Conservation (phyloP, 1,140 invertebrate species). For the Mercenaria mercenaria region DNA sequence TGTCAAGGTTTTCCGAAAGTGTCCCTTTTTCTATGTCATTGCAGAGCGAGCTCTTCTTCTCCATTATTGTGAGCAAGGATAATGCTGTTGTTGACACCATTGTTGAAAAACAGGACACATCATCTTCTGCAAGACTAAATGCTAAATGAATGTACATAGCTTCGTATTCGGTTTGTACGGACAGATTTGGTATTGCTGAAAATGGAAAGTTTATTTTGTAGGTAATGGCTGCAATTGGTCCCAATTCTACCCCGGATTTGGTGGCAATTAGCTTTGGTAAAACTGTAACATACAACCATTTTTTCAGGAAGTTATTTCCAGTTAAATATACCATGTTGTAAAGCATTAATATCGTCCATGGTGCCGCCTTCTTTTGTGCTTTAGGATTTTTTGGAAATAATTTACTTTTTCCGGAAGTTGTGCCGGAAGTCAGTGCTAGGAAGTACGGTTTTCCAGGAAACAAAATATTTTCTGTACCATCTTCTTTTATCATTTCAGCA, state of each 20-base stretch:
- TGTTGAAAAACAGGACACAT: conserved; percentile 63
- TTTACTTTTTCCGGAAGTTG: conserved; percentile 57
- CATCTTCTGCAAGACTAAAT: conserved; percentile 52
- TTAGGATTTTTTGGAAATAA: conserved; percentile 42
- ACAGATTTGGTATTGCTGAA: not conserved
- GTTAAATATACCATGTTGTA: not conserved
- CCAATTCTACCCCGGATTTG: conserved; percentile 17
- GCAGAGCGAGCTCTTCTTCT: conserved; percentile 41
- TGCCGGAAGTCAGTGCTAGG: conserved; percentile 54
- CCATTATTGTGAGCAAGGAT: conserved; percentile 49
- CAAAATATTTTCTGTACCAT: conserved; percentile 18
- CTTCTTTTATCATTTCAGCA: conserved; percentile 8
- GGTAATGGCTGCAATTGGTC: conserved; percentile 21
- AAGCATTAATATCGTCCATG: not conserved
- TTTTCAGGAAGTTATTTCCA: conserved; percentile 16
- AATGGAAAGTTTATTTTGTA: not conserved
- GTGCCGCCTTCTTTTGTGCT: not conserved
- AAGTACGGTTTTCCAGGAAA: conserved; percentile 52
- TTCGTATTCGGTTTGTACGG: conserved; percentile 29
- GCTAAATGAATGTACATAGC: conserved; percentile 29
- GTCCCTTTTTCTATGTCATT: conserved; percentile 59
- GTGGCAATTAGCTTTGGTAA: not conserved
- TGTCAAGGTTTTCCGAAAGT: conserved; percentile 5
- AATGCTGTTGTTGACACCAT: conserved; percentile 63
- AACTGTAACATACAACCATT: conserved; percentile 4